Evolutionary conservation across 1,140 invertebrate species (phyloP), one percentile per base, ranked within the genome.

Genomic region (Temnothorax longispinosus): DNA sequence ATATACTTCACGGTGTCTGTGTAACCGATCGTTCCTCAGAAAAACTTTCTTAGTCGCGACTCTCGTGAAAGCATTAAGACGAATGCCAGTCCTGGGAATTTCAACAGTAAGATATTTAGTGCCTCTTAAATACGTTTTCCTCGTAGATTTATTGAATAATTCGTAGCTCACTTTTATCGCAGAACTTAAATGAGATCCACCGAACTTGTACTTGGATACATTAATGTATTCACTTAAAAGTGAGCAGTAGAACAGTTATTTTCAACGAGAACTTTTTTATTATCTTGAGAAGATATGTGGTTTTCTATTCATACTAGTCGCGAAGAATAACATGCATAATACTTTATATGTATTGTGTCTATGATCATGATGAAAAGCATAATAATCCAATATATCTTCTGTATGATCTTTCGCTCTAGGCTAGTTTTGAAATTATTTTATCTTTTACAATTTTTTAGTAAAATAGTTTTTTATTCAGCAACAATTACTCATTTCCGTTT

Each of bases 111-210:
- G 80, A 84, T 54, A 75, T 84, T 84, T 75, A 84, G 54, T 74
- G 35, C 54, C 80, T 60, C 69, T 84, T 84, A 84, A 27, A 84
- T 84, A 84, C 52, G 21, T 75, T 84, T 38, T 50, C 44, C n/a
- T 75, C 41, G 54, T 47, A 84, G 41, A 21, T 82, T 82, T 50
- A 84, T 84, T 84, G 54, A 75, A 84, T 84, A 84, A 84, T 84
- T 75, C 32, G 80, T 60, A 60, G 54, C 41, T 32, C 35, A 60
- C 44, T 84, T 84, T 84, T 75, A 75, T 84, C 54, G 27, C 10
- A 11, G 44, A 60, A 60, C 44, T 84, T 58, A 84, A 84, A 50
- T 84, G 41, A 62, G 71, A 71, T 69, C 15, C 50, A 21, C 38
- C 21, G 65, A 50, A 52, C 27, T 74, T 54, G 69, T 15, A 32